These are phyloP conservation scores for human (Homo sapiens) DNA, from an alignment of 2,113 vertebrate genomes.

Conservation along the genomic window DNA sequence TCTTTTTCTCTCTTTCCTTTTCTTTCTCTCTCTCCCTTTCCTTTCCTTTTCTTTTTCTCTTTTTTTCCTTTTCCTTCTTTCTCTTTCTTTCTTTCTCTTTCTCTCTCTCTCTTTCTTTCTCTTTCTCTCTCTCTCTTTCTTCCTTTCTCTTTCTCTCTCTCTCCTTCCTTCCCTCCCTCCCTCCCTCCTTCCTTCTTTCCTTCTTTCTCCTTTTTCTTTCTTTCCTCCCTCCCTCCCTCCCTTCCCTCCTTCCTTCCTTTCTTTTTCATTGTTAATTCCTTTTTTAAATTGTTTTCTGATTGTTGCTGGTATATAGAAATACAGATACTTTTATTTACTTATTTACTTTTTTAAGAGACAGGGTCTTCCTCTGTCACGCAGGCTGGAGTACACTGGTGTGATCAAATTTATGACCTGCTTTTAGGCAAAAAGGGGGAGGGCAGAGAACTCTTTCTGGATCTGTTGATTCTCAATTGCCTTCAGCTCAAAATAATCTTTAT, in stretches of 20 bases:
- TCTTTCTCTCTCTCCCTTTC: fast-evolving
- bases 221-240: not conserved
- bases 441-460: not conserved
- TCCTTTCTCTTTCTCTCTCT: too few species aligned
- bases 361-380: not conserved
- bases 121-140: fast-evolving
- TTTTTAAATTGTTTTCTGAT: not conserved
- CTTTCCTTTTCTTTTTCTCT: too few species aligned
- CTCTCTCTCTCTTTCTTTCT: too few species aligned
- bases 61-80: fast-evolving
- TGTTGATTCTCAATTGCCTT: not conserved
- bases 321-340: not conserved
- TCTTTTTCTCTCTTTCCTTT: too few species aligned
- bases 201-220: too few species aligned
- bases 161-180: fast-evolving
- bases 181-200: too few species aligned
- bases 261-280: not conserved
- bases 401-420: not conserved
- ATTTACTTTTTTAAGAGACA: not conserved
- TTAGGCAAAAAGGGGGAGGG: not conserved
- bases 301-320: not conserved
- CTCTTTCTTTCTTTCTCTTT: too few species aligned
- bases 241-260: not conserved
- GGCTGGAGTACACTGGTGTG: not conserved
- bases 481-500: not conserved